Evolutionary conservation across 23 tunicate species (phyloP).

Genomic region (Pegea sp.): DNA sequence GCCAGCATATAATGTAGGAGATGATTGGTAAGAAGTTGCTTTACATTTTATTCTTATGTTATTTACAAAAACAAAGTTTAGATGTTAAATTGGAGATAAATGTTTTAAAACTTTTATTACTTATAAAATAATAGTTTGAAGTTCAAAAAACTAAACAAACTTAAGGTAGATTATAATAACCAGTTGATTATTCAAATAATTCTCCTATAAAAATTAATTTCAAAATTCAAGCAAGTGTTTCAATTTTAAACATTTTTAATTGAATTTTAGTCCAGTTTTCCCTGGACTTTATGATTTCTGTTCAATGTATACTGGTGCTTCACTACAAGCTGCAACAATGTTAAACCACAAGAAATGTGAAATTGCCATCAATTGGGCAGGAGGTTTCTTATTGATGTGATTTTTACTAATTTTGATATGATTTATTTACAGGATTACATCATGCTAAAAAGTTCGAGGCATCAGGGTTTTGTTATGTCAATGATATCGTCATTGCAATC

Average conservation of each 20-base stretch:
- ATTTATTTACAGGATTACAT: slow-evolving; percentile 38
- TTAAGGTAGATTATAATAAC: no score
- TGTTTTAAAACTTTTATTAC: background rate
- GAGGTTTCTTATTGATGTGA: slow-evolving; percentile 3
- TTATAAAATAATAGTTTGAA: background rate
- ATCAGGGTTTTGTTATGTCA: slow-evolving; percentile 97
- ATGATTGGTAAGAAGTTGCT: slow-evolving; percentile 22
- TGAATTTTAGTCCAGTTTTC: slow-evolving; percentile 46
- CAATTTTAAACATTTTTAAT: background rate
- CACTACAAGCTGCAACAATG: slow-evolving; percentile 88
- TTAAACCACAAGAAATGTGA: slow-evolving; percentile 83
- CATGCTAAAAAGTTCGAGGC: slow-evolving; percentile 99
- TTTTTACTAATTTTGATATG: background rate
- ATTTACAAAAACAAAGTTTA: background rate
- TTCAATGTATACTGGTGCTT: slow-evolving; percentile 90
- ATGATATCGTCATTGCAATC: slow-evolving; percentile 92
- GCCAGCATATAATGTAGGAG: slow-evolving; percentile 77
- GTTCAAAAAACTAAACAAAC: no score
- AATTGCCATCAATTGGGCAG: slow-evolving; percentile 92
- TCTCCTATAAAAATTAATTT: no score
- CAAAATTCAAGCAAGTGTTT: background rate
- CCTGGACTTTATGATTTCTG: slow-evolving; percentile 97
- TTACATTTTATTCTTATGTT: background rate
- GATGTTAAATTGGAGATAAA: background rate
- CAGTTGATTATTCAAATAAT: no score